These are phyloP conservation scores for Alauda arvensis DNA, from an alignment of 2,797 vertebrate genomes.

Conservation along the genomic window DNA sequence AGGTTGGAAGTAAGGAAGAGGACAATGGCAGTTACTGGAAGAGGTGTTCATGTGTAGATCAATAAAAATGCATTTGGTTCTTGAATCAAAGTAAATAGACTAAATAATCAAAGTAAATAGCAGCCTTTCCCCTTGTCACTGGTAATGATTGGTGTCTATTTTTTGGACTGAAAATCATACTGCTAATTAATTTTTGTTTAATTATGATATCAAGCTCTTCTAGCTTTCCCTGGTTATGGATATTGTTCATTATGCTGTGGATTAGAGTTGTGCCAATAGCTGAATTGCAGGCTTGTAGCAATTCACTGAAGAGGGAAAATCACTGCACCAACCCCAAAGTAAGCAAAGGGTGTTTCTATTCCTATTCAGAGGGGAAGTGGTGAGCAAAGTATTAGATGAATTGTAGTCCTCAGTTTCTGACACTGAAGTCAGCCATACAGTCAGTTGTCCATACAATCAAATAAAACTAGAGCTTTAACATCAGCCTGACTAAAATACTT, in stretches of 20 bases:
- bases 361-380: background rate
- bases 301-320: background rate
- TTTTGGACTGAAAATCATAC: background rate
- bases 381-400: background rate
- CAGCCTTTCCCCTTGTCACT: background rate
- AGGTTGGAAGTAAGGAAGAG: background rate
- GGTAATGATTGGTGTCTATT: background rate
- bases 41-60: background rate
- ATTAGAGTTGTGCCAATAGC: background rate
- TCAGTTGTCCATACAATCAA: background rate
- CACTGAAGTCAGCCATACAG: background rate
- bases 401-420: background rate
- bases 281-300: background rate
- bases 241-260: background rate
- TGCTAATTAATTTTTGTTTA: background rate
- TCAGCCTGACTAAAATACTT: background rate
- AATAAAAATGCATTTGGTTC: background rate
- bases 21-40: background rate
- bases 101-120: background rate
- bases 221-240: background rate
- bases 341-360: background rate
- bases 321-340: background rate
- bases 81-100: background rate
- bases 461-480: background rate
- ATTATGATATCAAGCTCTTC: background rate